These are phyloP conservation scores for Nycticebus coucang DNA, from an alignment of 2,113 vertebrate genomes.

Conservation along the genomic window DNA sequence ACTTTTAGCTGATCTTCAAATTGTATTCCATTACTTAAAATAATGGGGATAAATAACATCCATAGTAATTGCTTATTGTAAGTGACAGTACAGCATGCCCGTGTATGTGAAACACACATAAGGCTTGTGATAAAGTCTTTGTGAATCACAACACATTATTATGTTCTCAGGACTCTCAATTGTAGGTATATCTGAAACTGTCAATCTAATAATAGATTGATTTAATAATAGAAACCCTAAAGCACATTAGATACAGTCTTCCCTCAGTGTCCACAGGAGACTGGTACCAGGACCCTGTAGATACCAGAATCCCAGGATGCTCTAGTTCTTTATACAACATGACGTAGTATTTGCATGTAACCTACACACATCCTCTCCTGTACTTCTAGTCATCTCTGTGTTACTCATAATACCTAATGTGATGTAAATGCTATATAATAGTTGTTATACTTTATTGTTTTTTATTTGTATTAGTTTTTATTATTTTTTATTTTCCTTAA, in stretches of 20 bases:
- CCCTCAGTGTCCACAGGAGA: neutral
- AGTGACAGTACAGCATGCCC: neutral
- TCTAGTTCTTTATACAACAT: neutral
- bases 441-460: neutral
- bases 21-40: neutral
- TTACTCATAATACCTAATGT: neutral
- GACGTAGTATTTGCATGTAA: neutral
- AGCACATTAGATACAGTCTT: neutral
- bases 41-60: neutral
- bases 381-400: neutral
- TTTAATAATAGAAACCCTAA: slow-evolving; percentile 48
- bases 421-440: neutral
- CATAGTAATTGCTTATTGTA: neutral
- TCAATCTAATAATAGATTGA: slow-evolving; percentile 6
- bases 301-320: neutral
- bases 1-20: slow-evolving; percentile 21
- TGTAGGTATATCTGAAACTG: neutral
- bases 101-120: neutral
- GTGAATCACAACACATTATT: neutral
- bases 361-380: neutral
- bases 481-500: neutral
- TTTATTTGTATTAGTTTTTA: neutral
- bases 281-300: too few species aligned
- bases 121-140: neutral
- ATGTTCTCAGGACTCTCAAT: slow-evolving; percentile 27